Base-by-base conservation (phyloP, 2,113 vertebrate genomes). In the Callaeas wilsoni region DNA sequence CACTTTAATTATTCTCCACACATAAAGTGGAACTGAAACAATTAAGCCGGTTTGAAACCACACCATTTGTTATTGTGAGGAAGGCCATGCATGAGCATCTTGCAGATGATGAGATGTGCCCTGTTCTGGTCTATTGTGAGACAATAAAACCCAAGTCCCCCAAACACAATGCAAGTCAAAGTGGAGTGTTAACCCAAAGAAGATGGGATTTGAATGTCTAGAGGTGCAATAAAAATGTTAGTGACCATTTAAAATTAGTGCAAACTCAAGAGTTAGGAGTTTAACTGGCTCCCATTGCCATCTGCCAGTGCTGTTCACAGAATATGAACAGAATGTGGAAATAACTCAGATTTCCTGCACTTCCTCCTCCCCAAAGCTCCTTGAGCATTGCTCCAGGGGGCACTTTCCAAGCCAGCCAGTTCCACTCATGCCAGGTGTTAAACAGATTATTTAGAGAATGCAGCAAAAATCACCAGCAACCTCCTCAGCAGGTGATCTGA, bases 21-120 rank as follows among this genome's bases (percentile, higher is more conserved):
- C 44, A 57, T 68, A 26, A 94, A 87, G 85, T 93, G 85, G 93
- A 94, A 91, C 84, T 88, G 91, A 94, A 96, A 96, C 49, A 79
- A 79, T 92, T 73, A 76, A 67, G 74, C 8, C 75, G n/a, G 93
- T 62, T 88, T 44, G 68, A 94, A 96, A 89, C 90, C 87, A 65
- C 80, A 73, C 5, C 53, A 20, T 55, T 94, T 94, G 87, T 87
- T 89, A 30, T 63, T 62, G 59, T 23, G 87, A 84, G 75, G 67
- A 77, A 74, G 59, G 41, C 87, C 33, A 4, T 8, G 6, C 55
- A 37, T 12, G 71, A 89, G 75, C 70, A 88, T 65, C 68, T 80
- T 47, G 75, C 80, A 90, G 75, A 39, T 76, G 75, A 55, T 74
- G 73, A 90, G 50, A 39, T 83, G 55, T 32, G 62, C 37, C 8